Evolutionary conservation across 2,113 vertebrate genomes (phyloP), one percentile per base, ranked within the genome.

Genomic region (Leucoraja erinaceus): DNA sequence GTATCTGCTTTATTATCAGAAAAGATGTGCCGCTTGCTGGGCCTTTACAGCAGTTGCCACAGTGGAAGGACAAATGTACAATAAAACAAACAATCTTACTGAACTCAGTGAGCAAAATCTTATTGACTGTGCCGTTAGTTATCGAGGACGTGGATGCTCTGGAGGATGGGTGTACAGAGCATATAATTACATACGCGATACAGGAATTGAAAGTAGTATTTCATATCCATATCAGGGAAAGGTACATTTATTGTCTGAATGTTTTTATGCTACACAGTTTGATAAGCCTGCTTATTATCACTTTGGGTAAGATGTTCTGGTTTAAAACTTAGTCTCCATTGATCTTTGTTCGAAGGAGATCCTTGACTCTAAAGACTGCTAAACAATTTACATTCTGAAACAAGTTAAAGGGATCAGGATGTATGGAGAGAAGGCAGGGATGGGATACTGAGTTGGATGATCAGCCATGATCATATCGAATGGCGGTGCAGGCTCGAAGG

Each of bases 21-120:
- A 11, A 16, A 2, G 1, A 0, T 90, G 59, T 9, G 59, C 28
- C 3, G 0, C 86, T 14, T 90, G 61, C 86, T 90, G 63, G n/a
- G 28, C 59, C 28, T 90, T 90, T 33, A 1, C 61, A 68, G n/a
- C 86, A 33, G 16, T 12, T 20, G 61, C 28, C 7, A 8, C n/a
- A 20, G 2, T 68, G 63, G 86, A 90, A 63, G 61, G 2, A 90
- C 56, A 66, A 68, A 10, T 18, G 1, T 31, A 7, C 59, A 90
- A 68, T 11, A 90, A 20, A 5, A 66, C 59, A 16, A 22, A 9
- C 1, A 18, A 5, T 2, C 59, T 90, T 61, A 3, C 2, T n/a
- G 0, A 3, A 68, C 86, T 90, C n/a, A 90, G 86, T 28, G 86
- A 90, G 86, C 86, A 90, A 33, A 68, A 63, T 61, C 28, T 90